Evolutionary conservation across 2,888 invertebrate genomes (phyloP).

Genomic region (Byasa hedistus): DNA sequence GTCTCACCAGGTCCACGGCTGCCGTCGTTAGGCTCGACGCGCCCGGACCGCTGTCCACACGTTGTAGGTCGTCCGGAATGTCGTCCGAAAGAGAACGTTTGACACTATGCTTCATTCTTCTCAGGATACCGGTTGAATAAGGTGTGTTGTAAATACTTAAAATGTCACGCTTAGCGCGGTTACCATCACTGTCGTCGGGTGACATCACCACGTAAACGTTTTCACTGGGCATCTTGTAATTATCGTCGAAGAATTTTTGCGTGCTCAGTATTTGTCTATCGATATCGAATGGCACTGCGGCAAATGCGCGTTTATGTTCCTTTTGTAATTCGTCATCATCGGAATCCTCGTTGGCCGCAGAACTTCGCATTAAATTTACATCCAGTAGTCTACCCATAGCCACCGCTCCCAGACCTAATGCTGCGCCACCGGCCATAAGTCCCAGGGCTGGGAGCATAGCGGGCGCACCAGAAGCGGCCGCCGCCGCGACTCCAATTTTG

Average conservation of each 20-base stretch:
- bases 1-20: conserved; percentile 70
- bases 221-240: conserved; percentile 78
- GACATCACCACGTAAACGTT: conserved; percentile 77
- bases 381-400: conserved; percentile 87
- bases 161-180: conserved; percentile 61
- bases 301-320: conserved; percentile 80
- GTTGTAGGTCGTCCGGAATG: conserved; percentile 69
- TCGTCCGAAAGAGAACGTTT: conserved; percentile 61
- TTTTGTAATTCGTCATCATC: conserved; percentile 67
- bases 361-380: conserved; percentile 81
- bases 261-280: conserved; percentile 68
- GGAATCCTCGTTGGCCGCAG: conserved; percentile 63
- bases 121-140: conserved; percentile 46
- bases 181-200: conserved; percentile 55
- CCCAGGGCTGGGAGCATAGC: conserved; percentile 88
- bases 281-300: conserved; percentile 59
- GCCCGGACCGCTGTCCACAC: conserved; percentile 51
- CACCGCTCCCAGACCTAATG: conserved; percentile 88
- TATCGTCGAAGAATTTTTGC: conserved; percentile 70
- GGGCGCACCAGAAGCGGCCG: conserved; percentile 75
- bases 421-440: conserved; percentile 90
- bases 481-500: conserved; percentile 82
- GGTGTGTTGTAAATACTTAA: conserved; percentile 51
- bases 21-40: conserved; percentile 62
- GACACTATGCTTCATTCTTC: conserved; percentile 52